A percentile compares a stretch with the other conserved stretches of the same genome.
phyloP scores from a whole-genome alignment of 1,140 invertebrate species.

The Spodoptera frugiperda region DNA sequence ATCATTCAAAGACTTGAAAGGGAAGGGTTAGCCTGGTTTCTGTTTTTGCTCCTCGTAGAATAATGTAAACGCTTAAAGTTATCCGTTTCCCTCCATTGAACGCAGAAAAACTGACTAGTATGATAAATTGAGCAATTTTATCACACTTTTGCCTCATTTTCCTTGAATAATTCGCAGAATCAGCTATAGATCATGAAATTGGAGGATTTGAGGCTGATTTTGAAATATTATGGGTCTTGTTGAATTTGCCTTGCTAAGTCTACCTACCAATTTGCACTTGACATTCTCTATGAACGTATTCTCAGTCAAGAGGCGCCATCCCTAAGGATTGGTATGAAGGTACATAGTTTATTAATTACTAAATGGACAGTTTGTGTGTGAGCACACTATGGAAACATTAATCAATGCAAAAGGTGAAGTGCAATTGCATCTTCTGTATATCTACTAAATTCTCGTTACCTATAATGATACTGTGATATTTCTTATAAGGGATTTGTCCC shows the following conservation, averaged over 20 bases:
- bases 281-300: no score
- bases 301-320: no score
- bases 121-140: slow-evolving; percentile 47
- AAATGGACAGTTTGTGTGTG: no score
- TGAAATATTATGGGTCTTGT: slow-evolving; percentile 11
- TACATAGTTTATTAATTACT: no score
- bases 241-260: neutral
- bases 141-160: slow-evolving; percentile 38
- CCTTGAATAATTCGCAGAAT: slow-evolving; percentile 36
- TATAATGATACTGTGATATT: no score
- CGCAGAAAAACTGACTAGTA: slow-evolving; percentile 42
- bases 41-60: slow-evolving; percentile 31
- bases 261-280: neutral
- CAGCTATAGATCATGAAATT: slow-evolving; percentile 27
- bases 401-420: no score
- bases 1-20: neutral
- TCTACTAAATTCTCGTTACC: no score
- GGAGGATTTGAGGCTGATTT: slow-evolving; percentile 18
- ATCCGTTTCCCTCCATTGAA: slow-evolving; percentile 37
- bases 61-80: slow-evolving; percentile 42
- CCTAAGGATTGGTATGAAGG: no score
- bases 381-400: no score
- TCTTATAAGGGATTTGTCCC: no score
- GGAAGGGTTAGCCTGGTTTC: slow-evolving; percentile 25
- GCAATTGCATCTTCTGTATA: no score